Evolutionary conservation across 2,113 vertebrate genomes (phyloP), one percentile per base, ranked within the genome.

Genomic region (Theristicus caerulescens): DNA sequence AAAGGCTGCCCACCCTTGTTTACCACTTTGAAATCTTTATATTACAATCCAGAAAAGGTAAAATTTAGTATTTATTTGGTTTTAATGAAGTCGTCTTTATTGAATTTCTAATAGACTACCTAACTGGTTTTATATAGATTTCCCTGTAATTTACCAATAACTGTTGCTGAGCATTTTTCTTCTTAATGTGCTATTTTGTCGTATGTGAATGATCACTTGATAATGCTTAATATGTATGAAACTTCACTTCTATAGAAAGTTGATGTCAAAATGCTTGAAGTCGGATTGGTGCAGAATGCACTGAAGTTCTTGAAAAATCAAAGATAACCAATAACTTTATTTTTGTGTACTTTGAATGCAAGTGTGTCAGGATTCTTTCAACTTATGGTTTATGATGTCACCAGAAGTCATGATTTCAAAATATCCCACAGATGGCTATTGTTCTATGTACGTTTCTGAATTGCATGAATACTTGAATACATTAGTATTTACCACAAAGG

Each of bases 1-100:
- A 98, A 98, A 98, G 98, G 98, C 85, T 98, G 98, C 62, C 98
- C 98, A 89, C 98, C 98, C 64, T 98, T 98, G 97, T 98, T 98
- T 97, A 98, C 98, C 93, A 98, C 98, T 96, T 98, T 98, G 97
- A 98, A 98, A 98, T 98, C 98, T 96, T 98, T 98, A 77, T 98
- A 98, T 98, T 97, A 96, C 96, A 97, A 96, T 97, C 93, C 97
- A 97, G 98, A 98, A 98, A 98, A 98, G 98, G 98, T 98, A 98
- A 98, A 96, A 92, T 91, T 97, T 96, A 91, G 74, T 95, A 82
- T 97, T 98, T 97, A 88, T 96, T 97, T 86, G 93, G 46, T 96
- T 98, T 97, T 97, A 38, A 66, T 95, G 2, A 95, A 90, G 20
- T 96, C 24, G 94, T 83, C 88, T 95, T 20, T 95, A 82, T 65